Conservation (phyloP, 2,113 vertebrate species). For the Mionectes macconnelli region DNA sequence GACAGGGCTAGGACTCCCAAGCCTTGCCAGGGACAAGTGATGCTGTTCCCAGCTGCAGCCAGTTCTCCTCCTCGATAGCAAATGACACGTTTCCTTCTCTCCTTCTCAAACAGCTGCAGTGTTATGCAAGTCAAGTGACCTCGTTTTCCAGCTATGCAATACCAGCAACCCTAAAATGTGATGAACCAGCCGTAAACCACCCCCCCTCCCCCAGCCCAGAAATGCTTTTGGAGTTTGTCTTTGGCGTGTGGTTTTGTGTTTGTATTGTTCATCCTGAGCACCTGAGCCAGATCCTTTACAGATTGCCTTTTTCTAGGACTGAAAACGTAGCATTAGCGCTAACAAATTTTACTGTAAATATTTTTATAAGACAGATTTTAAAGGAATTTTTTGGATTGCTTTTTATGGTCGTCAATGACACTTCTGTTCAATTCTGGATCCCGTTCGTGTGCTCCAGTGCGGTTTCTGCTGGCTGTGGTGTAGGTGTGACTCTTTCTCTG, state of each 20-base stretch:
- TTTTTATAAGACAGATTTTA: slow-evolving; percentile 77
- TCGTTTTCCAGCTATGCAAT: slow-evolving; percentile 83
- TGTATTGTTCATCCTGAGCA: slow-evolving; percentile 53
- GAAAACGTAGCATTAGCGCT: slow-evolving; percentile 66
- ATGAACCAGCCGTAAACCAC: slow-evolving; percentile 60
- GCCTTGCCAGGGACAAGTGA: not conserved
- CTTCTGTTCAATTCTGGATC: not conserved
- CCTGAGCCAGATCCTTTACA: slow-evolving; percentile 77
- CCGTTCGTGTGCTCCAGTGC: not conserved
- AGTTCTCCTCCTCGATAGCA: slow-evolving; percentile 27
- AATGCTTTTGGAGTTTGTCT: slow-evolving; percentile 58
- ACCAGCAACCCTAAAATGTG: slow-evolving; percentile 48
- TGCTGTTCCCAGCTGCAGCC: slow-evolving; percentile 41
- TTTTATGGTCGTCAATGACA: slow-evolving; percentile 63
- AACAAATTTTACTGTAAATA: slow-evolving; percentile 75
- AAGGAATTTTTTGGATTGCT: slow-evolving; percentile 63
- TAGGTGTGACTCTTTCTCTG: slow-evolving; percentile 7
- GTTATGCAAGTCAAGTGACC: slow-evolving; percentile 79
- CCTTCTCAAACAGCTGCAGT: slow-evolving; percentile 60
- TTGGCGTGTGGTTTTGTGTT: slow-evolving; percentile 55
- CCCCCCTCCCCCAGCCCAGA: not conserved
- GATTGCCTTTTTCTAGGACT: slow-evolving; percentile 77
- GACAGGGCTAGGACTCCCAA: not conserved
- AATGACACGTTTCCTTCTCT: slow-evolving; percentile 1
- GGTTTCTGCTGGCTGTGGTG: not conserved